Conservation (phyloP, 2,797 vertebrate species). For the Melanotaenia trifasciata region DNA sequence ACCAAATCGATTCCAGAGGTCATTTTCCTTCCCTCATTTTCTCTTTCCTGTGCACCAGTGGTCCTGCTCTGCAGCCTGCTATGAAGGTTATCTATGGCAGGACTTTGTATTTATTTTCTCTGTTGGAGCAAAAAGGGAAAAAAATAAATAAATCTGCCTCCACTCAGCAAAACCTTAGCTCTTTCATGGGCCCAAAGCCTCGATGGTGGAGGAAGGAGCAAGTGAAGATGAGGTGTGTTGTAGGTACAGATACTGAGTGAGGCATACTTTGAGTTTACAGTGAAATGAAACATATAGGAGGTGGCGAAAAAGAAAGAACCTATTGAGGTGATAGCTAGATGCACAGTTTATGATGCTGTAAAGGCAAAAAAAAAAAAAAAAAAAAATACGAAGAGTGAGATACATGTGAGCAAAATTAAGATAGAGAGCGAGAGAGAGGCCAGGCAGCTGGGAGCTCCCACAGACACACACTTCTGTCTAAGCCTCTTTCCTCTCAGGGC, state of each 20-base stretch:
- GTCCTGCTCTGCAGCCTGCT: conserved; percentile 52
- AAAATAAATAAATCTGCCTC: conserved; percentile 73
- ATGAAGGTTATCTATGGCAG: conserved; percentile 51
- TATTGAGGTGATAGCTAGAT: conserved; percentile 8
- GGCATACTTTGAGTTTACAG: conserved; percentile 26
- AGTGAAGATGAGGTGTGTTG: conserved; percentile 25
- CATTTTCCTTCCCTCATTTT: conserved; percentile 65
- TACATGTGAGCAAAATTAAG: conserved; percentile 46
- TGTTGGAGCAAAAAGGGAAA: conserved; percentile 48
- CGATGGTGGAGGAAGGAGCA: conserved; percentile 36
- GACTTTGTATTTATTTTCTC: conserved; percentile 75
- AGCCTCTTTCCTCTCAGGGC: conserved; percentile 87
- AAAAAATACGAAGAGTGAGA: conserved; percentile 10
- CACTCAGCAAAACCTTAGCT: conserved; percentile 71
- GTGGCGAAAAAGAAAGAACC: conserved; percentile 12
- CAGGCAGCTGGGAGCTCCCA: conserved; percentile 78
- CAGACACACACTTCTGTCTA: conserved; percentile 84
- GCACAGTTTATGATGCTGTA: conserved; percentile 3
- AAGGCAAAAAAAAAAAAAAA: background rate
- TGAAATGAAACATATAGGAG: conserved; percentile 17
- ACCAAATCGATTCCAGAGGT: conserved; percentile 80
- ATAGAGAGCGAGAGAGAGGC: conserved; percentile 46
- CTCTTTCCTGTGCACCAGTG: conserved; percentile 57
- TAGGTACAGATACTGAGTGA: conserved; percentile 44
- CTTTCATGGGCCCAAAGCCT: conserved; percentile 51